A percentile compares a stretch with the other conserved stretches of the same genome.
These are phyloP conservation scores for Semotilus atromaculatus DNA, from an alignment of 2,797 vertebrate genomes.

Conservation along the genomic window DNA sequence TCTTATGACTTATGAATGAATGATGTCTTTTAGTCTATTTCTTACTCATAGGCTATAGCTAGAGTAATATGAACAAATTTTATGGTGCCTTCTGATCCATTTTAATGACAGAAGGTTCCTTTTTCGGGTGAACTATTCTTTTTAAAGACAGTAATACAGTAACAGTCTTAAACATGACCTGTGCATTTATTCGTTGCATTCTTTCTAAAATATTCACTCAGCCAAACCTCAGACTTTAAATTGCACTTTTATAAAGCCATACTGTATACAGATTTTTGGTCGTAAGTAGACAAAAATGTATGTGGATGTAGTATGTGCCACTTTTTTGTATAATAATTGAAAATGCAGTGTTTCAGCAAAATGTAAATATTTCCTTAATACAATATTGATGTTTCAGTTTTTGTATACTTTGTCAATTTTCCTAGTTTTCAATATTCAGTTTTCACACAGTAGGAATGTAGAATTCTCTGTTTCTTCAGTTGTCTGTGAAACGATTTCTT, in stretches of 20 bases:
- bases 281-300: constrained; percentile 40
- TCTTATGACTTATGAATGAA: neutral
- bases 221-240: constrained; percentile 44
- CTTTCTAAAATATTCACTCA: constrained; percentile 38
- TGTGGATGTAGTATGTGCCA: constrained; percentile 38
- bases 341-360: constrained; percentile 34
- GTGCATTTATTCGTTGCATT: neutral
- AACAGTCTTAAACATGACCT: neutral
- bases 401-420: neutral
- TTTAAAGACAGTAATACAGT: neutral
- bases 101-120: neutral
- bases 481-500: constrained; percentile 3
- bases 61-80: neutral
- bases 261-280: constrained; percentile 48
- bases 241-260: constrained; percentile 66
- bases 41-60: neutral
- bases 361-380: constrained; percentile 52
- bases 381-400: constrained; percentile 17
- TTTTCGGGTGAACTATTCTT: neutral
- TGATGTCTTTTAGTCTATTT: neutral
- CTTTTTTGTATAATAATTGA: constrained; percentile 57
- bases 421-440: constrained; percentile 1
- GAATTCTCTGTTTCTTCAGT: neutral
- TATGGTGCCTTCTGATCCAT: neutral
- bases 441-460: constrained; percentile 15